These are phyloP conservation scores for Abrostola triplasia DNA, from an alignment of 2,888 invertebrate genomes.

Conservation along the genomic window DNA sequence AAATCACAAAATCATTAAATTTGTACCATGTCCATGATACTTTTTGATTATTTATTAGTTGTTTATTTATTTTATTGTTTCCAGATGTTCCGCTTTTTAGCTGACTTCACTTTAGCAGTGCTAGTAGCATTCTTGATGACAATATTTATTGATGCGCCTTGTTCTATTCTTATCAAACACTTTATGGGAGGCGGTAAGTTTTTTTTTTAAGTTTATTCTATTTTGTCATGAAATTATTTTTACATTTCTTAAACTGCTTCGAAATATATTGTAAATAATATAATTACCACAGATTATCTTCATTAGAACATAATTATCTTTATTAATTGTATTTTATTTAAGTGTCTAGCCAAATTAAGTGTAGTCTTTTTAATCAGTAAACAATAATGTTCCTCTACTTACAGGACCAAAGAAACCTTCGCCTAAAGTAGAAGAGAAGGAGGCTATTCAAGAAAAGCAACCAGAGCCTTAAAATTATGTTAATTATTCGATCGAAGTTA, in stretches of 20 bases:
- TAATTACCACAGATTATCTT: too few relatives aligned
- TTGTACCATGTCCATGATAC: too few relatives aligned
- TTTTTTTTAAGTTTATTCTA: too few relatives aligned
- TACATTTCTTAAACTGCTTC: too few relatives aligned
- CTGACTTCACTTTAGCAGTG: conserved; percentile 64
- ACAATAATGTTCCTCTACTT: neutral
- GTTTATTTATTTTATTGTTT: conserved; percentile 46
- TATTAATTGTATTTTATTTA: too few relatives aligned
- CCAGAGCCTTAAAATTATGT: neutral
- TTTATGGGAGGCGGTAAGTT: conserved; percentile 67
- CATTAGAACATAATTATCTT: too few relatives aligned
- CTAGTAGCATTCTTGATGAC: conserved; percentile 67
- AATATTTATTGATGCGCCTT: conserved; percentile 72
- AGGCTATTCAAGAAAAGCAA: neutral
- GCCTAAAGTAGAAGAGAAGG: neutral
- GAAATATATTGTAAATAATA: too few relatives aligned
- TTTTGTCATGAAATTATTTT: too few relatives aligned
- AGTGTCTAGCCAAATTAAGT: too few relatives aligned
- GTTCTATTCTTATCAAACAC: conserved; percentile 69
- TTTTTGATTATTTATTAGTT: too few relatives aligned
- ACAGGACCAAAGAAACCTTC: neutral
- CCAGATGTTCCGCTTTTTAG: conserved; percentile 68
- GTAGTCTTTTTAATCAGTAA: neutral
- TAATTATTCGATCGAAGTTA: too few relatives aligned
- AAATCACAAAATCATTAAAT: too few relatives aligned